Conservation (phyloP, 2,113 vertebrate genomes). For the Forbesichthys papilliferus region DNA sequence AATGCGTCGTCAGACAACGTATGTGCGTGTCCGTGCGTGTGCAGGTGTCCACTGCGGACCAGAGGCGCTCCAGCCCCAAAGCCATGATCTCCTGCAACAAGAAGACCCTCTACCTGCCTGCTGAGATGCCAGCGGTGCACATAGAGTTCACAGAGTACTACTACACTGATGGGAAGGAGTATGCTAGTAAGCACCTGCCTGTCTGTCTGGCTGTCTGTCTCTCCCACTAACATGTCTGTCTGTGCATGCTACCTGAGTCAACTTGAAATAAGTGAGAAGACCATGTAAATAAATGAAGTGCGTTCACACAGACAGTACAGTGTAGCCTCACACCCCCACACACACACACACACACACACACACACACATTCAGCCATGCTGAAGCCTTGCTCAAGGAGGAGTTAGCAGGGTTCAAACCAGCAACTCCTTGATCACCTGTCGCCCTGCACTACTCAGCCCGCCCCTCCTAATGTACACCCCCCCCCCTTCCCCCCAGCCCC, state of each 20-base stretch:
- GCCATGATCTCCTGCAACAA: conserved; percentile 98
- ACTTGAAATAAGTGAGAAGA: too few relatives aligned
- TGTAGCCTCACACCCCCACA: too few relatives aligned
- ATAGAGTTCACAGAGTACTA: conserved; percentile 98
- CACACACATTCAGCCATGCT: too few relatives aligned
- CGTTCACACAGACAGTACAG: too few relatives aligned
- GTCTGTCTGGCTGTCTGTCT: background rate
- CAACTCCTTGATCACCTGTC: too few relatives aligned
- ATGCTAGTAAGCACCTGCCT: conserved; percentile 84
- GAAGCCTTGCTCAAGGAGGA: background rate
- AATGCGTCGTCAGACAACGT: background rate
- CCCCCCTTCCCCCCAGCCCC: conserved; percentile 80
- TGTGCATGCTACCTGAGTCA: too few relatives aligned
- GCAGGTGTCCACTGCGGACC: conserved; percentile 96
- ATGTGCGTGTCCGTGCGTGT: background rate
- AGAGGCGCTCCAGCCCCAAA: conserved; percentile 91
- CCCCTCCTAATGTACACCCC: background rate
- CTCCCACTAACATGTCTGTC: too few relatives aligned
- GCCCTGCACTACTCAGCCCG: background rate
- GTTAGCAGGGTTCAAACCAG: too few relatives aligned
- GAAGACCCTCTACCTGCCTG: conserved; percentile 93
- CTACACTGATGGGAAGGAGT: conserved; percentile 95
- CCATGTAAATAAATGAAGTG: too few relatives aligned
- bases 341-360: too few relatives aligned
- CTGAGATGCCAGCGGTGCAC: conserved; percentile 97